Evolutionary conservation across 2,113 vertebrate genomes (phyloP).

Genomic region (Malurus alboscapulatus): DNA sequence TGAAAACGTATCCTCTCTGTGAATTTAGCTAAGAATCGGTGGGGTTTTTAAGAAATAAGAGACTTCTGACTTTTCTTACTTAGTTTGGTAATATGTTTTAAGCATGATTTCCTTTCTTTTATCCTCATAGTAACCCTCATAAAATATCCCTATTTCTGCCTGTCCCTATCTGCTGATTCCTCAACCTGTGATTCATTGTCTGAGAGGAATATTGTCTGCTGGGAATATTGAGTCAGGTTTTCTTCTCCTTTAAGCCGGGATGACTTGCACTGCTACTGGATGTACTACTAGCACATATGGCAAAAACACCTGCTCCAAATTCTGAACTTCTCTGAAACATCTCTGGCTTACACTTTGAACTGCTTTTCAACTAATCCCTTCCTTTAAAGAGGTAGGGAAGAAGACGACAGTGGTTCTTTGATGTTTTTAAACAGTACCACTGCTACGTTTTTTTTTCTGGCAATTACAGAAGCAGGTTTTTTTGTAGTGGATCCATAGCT

Average conservation of each 20-base stretch:
- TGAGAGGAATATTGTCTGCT: background rate
- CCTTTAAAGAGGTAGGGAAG: constrained; percentile 44
- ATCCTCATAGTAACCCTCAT: background rate
- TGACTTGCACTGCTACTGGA: constrained; percentile 52
- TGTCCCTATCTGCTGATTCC: background rate
- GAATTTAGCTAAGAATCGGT: background rate
- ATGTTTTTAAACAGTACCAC: constrained; percentile 53
- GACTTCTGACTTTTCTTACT: background rate
- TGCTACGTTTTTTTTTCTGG: background rate
- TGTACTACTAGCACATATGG: constrained; percentile 51
- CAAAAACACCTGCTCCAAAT: constrained; percentile 62
- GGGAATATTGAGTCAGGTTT: constrained; percentile 56
- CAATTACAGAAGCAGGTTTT: background rate
- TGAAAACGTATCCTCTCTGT: background rate
- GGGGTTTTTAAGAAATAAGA: background rate
- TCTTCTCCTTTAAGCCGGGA: constrained; percentile 50
- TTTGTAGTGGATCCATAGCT: background rate
- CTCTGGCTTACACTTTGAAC: constrained; percentile 59
- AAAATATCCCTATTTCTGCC: constrained; percentile 23
- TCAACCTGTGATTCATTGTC: constrained; percentile 44
- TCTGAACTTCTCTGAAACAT: constrained; percentile 39
- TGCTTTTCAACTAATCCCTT: constrained; percentile 57
- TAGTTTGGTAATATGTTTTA: background rate
- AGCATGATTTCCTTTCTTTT: background rate
- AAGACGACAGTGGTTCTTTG: constrained; percentile 34